These are phyloP conservation scores for Pheucticus melanocephalus DNA, from an alignment of 2,113 vertebrate genomes.

Conservation along the genomic window DNA sequence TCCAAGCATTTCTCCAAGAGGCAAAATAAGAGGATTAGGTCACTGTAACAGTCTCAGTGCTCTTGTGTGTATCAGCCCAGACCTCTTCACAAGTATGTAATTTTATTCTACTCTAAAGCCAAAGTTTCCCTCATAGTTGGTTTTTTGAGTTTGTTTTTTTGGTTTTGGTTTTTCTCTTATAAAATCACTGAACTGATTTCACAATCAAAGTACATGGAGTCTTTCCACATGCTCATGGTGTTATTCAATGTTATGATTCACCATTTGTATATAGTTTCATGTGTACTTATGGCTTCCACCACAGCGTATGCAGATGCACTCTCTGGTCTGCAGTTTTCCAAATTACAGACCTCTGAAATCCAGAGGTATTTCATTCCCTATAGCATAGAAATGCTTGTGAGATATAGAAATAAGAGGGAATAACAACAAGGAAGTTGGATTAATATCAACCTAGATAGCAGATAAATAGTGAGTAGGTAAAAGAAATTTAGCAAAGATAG, in stretches of 20 bases:
- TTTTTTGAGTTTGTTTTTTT: not conserved
- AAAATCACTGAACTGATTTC: not conserved
- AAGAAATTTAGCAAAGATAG: not conserved
- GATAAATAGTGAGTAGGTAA: not conserved
- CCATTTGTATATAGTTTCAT: not conserved
- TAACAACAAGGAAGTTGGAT: not conserved
- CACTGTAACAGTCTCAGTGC: not conserved
- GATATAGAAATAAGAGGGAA: not conserved
- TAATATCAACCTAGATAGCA: not conserved
- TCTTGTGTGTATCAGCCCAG: not conserved
- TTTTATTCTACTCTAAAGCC: not conserved
- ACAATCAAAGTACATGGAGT: not conserved
- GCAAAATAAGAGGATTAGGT: slow-evolving; percentile 12
- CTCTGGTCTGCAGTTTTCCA: not conserved
- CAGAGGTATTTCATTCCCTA: not conserved
- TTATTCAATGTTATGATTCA: slow-evolving; percentile 8
- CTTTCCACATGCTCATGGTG: not conserved
- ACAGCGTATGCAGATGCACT: not conserved
- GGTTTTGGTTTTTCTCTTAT: not conserved
- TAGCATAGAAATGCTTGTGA: not conserved
- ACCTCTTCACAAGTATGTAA: not conserved
- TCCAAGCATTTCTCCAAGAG: not conserved
- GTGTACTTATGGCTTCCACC: not conserved
- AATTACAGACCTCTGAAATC: not conserved
- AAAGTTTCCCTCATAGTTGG: not conserved